Evolutionary conservation across 1,140 invertebrate genomes (phyloP), one percentile per base, ranked within the genome.

Genomic region (Onthophagus taurus): DNA sequence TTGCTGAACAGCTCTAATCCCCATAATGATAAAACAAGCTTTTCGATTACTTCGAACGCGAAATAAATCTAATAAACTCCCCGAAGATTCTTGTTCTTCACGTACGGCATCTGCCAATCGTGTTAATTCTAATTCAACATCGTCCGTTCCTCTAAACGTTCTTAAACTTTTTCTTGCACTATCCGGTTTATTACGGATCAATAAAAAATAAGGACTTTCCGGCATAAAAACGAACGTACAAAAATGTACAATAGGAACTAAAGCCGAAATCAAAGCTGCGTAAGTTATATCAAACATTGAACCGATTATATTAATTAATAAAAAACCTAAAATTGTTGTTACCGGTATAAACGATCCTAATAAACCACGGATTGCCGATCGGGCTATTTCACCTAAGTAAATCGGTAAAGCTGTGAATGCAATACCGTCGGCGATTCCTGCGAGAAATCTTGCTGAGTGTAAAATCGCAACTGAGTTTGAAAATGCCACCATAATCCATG

Each of bases 181-280:
- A 6, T 71, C 63, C 12, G 67, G 64, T 18, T 68, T 59, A 3
- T 75, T 70, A 4, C 71, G 72, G 26, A 69, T 70, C 0, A 73
- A 66, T 19, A 76, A 67, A 49, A 75, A 86, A 47, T 84, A 75
- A 0, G 85, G 83, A 2, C 83, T 83, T 63, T 88, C 85, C 0
- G 83, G 82, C 67, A 85, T 76, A 47, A 74, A 76, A 31, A 66
- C 67, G 57, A 83, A 79, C 2, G 36, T 46, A 12, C 39, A 4
- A 7, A 80, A 67, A 49, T 81, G 78, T 1, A 78, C 48, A 0
- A 76, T 58, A 0, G 78, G 68, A 17, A 78, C 60, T 0, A 66
- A 56, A 21, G 77, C 66, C 51, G 72, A 74, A 33, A 77, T 69
- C 8, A 65, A 65, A 1, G 72, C 71, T n/a, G 75, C 66, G 0